These are phyloP conservation scores for Neodon shergylaensis DNA, from an alignment of 2,113 vertebrate genomes.

Conservation along the genomic window DNA sequence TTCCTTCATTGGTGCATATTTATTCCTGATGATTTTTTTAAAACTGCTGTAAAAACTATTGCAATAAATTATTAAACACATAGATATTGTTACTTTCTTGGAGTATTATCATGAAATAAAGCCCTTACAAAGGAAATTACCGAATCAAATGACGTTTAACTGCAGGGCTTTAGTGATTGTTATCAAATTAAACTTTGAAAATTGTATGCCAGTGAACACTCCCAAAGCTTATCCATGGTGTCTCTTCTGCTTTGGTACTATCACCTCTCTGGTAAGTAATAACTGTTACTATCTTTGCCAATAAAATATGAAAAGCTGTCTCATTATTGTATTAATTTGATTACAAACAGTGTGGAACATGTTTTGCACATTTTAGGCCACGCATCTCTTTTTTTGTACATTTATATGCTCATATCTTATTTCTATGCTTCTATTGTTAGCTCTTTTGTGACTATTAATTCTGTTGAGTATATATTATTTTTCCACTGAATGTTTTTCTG, in stretches of 20 bases:
- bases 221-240: not conserved
- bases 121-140: not conserved
- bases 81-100: constrained; percentile 16
- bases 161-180: constrained; percentile 35
- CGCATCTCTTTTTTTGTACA: constrained; percentile 24
- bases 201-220: constrained; percentile 39
- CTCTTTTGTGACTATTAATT: constrained; percentile 26
- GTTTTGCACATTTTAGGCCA: not conserved
- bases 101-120: constrained; percentile 30
- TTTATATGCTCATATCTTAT: not conserved
- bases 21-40: not conserved
- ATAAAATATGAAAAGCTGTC: not conserved
- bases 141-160: not conserved
- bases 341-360: not conserved
- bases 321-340: constrained; percentile 9
- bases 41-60: not conserved
- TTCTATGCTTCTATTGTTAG: not conserved
- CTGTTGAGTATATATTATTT: not conserved
- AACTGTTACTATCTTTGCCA: constrained; percentile 19
- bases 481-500: not conserved
- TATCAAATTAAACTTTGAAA: constrained; percentile 24
- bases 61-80: not conserved
- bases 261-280: not conserved
- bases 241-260: not conserved
- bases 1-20: not conserved